Evolutionary conservation across 2,113 vertebrate genomes (phyloP), one percentile per base, ranked within the genome.

Genomic region (Mus spicilegus): DNA sequence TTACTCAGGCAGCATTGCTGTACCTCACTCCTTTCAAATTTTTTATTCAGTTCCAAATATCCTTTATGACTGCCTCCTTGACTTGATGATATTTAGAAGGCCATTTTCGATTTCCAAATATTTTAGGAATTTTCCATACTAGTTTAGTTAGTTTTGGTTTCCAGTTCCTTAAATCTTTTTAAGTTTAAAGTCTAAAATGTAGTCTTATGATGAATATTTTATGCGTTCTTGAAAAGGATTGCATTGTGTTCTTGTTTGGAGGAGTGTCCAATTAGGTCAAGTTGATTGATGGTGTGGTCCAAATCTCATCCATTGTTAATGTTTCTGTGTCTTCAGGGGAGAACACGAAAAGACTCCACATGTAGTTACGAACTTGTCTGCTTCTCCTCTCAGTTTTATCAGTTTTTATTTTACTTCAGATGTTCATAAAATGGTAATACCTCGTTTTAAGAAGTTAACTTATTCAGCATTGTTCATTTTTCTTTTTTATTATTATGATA

Each of bases 291-390:
- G 87, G 51, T 58, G 26, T 42, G 73, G 49, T 75, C 58, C 70
- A 75, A 58, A n/a, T 75, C 70, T 58, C 70, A 89, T 75, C 54
- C 54, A 75, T 89, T 88, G 20, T 88, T 88, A 88, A 88, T 88
- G 86, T 73, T 56, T 72, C 86, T 70, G 33, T 72, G 67, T 51
- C 86, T 88, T 88, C 24, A 54, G 51, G 33, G 26, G 22, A 54
- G 67, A 88, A 16, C 24, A 73, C 22, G 5, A 11, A 56, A 84
- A 39, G 13, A 56, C 69, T 72, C 22, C 13, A 10, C 12, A 39
- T 39, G 49, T 73, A 72, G 36, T 56, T 88, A 22, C 19, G 39
- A 56, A n/a, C 49, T 54, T 72, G 36, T 72, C 49, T 54, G 4
- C 28, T 88, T 72, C 36, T 88, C 86, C 22, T 39, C 36, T 56